phyloP scores from a whole-genome alignment of 2,888 invertebrate species.

The Ichneumon xanthorius region DNA sequence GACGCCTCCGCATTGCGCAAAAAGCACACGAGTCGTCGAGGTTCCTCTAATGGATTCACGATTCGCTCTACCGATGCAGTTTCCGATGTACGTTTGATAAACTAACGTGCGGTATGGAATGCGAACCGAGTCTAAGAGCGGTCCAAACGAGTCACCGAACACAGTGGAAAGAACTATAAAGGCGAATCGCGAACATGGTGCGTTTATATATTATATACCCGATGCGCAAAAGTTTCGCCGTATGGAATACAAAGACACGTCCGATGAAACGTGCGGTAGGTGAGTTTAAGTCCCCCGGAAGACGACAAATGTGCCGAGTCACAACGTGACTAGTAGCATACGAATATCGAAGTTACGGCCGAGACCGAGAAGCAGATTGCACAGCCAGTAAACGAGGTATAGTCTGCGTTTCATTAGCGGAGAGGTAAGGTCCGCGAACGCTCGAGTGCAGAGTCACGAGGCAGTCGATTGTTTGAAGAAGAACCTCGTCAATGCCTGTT shows the following conservation, averaged over 20 bases:
- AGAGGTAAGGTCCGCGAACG: not conserved
- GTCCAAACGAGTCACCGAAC: not conserved
- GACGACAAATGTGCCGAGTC: constrained; percentile 58
- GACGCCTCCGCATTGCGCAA: constrained; percentile 60
- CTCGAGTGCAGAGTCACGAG: not conserved
- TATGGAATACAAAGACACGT: constrained; percentile 8
- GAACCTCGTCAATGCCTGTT: not conserved
- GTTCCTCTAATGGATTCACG: constrained; percentile 34
- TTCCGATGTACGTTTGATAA: too few relatives aligned
- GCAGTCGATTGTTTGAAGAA: constrained; percentile 2
- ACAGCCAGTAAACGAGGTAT: not conserved
- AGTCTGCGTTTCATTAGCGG: not conserved
- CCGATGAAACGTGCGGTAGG: not conserved
- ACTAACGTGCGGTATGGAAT: too few relatives aligned
- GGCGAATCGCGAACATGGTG: not conserved
- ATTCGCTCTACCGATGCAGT: not conserved
- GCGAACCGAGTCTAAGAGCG: not conserved
- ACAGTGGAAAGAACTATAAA: not conserved
- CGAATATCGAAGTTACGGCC: not conserved
- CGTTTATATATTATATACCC: not conserved
- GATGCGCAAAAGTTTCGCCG: not conserved
- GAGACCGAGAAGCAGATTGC: not conserved
- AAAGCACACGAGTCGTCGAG: constrained; percentile 30
- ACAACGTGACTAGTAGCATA: constrained; percentile 25
- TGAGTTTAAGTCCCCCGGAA: constrained; percentile 52